phyloP scores from a whole-genome alignment of 2,797 vertebrate species.

The Cyprinodon diabolis region DNA sequence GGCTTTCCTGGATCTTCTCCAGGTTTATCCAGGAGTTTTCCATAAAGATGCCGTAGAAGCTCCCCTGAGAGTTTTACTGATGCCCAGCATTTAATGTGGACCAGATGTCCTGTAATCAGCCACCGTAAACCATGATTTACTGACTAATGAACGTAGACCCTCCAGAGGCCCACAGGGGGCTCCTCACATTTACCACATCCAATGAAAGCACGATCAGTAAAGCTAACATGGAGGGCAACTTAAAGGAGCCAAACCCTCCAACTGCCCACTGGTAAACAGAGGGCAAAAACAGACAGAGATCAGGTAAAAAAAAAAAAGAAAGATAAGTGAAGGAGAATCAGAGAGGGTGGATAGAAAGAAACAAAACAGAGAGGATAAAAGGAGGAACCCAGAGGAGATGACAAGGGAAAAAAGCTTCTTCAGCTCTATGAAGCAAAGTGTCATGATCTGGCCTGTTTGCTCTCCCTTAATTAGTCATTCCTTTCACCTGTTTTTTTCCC shows the following conservation, averaged over 20 bases:
- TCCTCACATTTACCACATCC: conserved; percentile 20
- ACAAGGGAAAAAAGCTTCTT: no score
- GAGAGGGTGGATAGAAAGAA: not conserved
- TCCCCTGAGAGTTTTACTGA: not conserved
- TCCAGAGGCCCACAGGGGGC: not conserved
- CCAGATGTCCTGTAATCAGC: conserved; percentile 37
- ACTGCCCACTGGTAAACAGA: not conserved
- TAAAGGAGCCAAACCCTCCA: not conserved
- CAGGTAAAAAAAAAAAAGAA: no score
- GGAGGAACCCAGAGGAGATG: not conserved
- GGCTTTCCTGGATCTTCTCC: not conserved
- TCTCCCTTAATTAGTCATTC: no score
- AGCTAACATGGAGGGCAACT: not conserved
- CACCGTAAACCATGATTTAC: conserved; percentile 38
- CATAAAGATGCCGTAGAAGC: not conserved
- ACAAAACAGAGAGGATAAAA: not conserved
- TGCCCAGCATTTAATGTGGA: conserved; percentile 19
- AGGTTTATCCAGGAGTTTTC: not conserved
- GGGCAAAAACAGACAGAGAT: not conserved
- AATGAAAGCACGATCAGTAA: conserved; percentile 28
- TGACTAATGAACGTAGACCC: not conserved
- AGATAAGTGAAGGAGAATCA: not conserved
- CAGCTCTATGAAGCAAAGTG: no score
- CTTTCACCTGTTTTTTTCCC: no score
- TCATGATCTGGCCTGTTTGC: no score